Evolutionary conservation across 2,797 vertebrate species (phyloP), one percentile per base, ranked within the genome.

Genomic region (Propithecus perrieri): DNA sequence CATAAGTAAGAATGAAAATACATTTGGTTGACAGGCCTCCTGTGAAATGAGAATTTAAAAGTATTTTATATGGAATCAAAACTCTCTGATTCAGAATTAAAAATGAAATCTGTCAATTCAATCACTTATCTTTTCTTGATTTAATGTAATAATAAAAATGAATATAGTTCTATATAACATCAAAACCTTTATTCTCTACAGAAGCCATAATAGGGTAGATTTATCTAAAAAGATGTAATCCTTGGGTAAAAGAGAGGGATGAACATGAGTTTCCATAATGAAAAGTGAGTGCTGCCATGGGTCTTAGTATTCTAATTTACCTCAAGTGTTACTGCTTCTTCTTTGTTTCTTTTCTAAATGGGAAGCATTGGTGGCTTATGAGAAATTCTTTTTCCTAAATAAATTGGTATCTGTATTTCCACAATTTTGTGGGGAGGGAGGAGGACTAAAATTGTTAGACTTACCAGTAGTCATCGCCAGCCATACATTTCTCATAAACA

Each of bases 401-500:
- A 41, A 67, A 48, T 8, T 65, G 18, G 18, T 41, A 18, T 22
- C 13, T 75, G 1, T 13, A 35, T 17, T 43, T 63, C 28, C n/a
- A 26, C 9, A 46, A 24, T 48, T 48, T 48, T 85, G n/a, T 3
- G 11, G 15, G 28, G 17, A 2, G 38, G 57, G 18, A 28, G 14
- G 67, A 79, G 43, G 22, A 43, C 18, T 79, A 72, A 65, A 78
- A 76, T 57, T 48, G 57, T 78, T 55, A 14, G 75, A 97, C 99
- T 99, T 98, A 99, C 99, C 99, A 99, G 94, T 99, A 99, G 95
- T 99, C 99, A 97, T 99, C 99, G 61, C 99, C 99, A 91, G 99
- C 99, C 99, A 99, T 99, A 97, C 99, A 99, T 98, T 99, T 99
- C 98, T 99, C 99, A 97, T 99, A 99, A 53, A 99, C 98, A 18